These are phyloP conservation scores for Sphenopsis melanotis DNA, from an alignment of 2,797 vertebrate genomes.

Conservation along the genomic window DNA sequence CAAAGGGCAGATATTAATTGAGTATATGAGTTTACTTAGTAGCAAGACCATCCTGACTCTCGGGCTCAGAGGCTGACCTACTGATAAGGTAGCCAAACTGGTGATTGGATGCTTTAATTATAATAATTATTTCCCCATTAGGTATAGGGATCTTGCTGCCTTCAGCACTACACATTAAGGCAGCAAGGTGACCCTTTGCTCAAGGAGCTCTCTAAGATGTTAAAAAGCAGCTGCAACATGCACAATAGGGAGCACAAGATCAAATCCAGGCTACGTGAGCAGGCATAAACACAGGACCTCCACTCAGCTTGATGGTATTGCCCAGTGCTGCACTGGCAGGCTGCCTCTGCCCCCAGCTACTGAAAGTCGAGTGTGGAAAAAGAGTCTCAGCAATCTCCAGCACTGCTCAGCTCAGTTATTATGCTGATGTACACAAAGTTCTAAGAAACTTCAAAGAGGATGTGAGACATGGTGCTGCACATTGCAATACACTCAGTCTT, in stretches of 20 bases:
- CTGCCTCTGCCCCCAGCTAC: background rate
- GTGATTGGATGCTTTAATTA: conserved; percentile 6
- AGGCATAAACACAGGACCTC: background rate
- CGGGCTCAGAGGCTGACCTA: background rate
- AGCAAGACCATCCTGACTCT: background rate
- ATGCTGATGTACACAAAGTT: background rate
- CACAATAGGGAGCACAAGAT: background rate
- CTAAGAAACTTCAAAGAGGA: background rate
- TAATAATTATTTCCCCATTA: conserved; percentile 8
- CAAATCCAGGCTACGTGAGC: background rate
- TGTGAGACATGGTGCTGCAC: accelerated
- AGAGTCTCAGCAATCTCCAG: background rate
- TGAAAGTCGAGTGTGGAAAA: background rate
- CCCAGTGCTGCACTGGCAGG: background rate
- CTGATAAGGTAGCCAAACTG: background rate
- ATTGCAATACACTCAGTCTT: accelerated
- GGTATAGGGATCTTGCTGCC: background rate
- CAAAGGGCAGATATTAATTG: background rate
- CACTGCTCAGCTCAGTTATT: background rate
- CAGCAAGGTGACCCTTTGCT: background rate
- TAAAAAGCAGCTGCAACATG: background rate
- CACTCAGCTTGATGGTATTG: background rate
- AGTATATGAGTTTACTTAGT: background rate
- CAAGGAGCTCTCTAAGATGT: background rate
- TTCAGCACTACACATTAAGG: background rate